These are phyloP conservation scores for Drosophila insularis DNA, from an alignment of 1,140 invertebrate species.

Conservation along the genomic window DNA sequence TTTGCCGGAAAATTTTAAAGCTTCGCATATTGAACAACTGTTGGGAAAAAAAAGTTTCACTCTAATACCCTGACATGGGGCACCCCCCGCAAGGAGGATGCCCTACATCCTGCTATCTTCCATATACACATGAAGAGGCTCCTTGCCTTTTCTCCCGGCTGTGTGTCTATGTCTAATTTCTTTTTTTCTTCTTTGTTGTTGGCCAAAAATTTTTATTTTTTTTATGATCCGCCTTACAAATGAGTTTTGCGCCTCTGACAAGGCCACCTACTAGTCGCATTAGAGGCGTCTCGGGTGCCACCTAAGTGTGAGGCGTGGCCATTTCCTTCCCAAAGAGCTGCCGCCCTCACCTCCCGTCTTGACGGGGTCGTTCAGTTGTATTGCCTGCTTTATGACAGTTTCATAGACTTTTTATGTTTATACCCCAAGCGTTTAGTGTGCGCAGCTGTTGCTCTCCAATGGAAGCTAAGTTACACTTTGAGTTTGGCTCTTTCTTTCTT, in stretches of 20 bases:
- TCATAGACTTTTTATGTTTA: constrained; percentile 81
- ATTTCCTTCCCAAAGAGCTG: constrained; percentile 7
- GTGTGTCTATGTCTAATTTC: constrained; percentile 15
- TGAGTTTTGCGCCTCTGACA: constrained; percentile 68
- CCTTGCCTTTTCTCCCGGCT: no score
- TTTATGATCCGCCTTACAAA: constrained; percentile 74
- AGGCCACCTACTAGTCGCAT: constrained; percentile 58
- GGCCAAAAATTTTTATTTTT: constrained; percentile 29
- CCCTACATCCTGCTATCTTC: not conserved
- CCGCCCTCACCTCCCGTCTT: constrained; percentile 32
- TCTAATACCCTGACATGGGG: not conserved
- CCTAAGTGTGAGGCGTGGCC: constrained; percentile 19
- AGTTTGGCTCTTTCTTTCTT: constrained; percentile 28
- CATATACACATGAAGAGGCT: not conserved
- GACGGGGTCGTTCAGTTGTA: constrained; percentile 69
- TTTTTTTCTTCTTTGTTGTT: constrained; percentile 30
- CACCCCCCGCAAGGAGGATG: not conserved
- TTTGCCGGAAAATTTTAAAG: constrained; percentile 52
- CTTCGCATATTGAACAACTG: constrained; percentile 26
- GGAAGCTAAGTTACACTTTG: constrained; percentile 52
- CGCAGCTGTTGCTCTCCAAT: constrained; percentile 72
- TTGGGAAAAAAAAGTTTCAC: constrained; percentile 25
- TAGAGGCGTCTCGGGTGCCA: not conserved
- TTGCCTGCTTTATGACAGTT: constrained; percentile 80
- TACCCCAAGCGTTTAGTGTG: constrained; percentile 71